Base-by-base conservation (phyloP, 2,797 vertebrate genomes). In the Petrocephalus sullivani region DNA sequence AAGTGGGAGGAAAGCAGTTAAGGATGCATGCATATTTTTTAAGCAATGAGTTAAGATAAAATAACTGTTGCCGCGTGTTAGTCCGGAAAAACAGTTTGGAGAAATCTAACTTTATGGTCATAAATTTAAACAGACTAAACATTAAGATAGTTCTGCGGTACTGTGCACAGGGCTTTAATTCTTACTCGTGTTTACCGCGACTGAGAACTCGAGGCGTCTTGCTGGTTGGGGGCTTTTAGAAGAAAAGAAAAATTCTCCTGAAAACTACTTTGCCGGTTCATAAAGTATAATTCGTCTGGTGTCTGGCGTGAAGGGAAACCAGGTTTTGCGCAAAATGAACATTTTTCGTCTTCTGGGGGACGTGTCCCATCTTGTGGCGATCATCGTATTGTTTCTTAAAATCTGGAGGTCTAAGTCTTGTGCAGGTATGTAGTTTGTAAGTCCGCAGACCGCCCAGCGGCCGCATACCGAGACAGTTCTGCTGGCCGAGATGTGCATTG, bases 301-400 rank as follows among this genome's bases (percentile, higher is more conserved):
- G 28, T 23, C 4, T 64, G 12, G 23, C 33, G 28, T 78, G 1
- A 41, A 46, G 5, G 53, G 4, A 83, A 83, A 83, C 8, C 41
- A 19, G 16, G 41, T 61, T 37, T 71, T 19, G 64, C 51, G 51
- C 90, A 93, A 53, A 58, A 99, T 99, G 98, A 99, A 99, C 71
- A 5, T 98, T 88, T 99, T 99, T 92, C 97, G 98, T 78, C 96
- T 99, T 91, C 94, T 97, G 9, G 98, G 98, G 89, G 98, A 99
- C 91, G 88, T 99, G 92, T 98, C 97, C 91, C 98, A 99, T 91
- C 95, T 99, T 91, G 92, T 97, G 94, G 98, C 98, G 49, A 99
- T 99, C 92, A 94, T 98, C 90, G 96, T 99, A 89, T 95, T 99
- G 85, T 93, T 99, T 75, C 54, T 96, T 91, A 99, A 99, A 94